These are phyloP conservation scores for Cyphomyrus discorhynchus DNA, from an alignment of 2,113 vertebrate species.

Conservation along the genomic window DNA sequence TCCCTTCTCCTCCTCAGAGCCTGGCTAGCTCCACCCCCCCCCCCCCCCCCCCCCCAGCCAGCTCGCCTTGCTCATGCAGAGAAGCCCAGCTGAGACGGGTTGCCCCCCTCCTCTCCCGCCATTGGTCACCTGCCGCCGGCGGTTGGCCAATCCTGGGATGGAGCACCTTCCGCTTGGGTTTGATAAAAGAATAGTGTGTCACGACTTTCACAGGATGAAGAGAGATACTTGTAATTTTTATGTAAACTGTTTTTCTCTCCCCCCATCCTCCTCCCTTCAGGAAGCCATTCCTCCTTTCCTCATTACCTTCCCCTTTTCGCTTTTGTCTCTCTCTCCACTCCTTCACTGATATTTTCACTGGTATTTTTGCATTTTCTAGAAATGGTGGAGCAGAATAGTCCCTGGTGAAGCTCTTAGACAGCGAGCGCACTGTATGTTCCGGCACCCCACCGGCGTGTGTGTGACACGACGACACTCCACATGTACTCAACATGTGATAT, in stretches of 20 bases:
- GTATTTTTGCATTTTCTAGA: not conserved
- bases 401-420: not conserved
- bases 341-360: not conserved
- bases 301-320: not conserved
- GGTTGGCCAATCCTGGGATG: conserved; percentile 9
- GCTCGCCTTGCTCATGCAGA: conserved; percentile 14
- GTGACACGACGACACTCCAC: not conserved
- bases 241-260: conserved; percentile 18
- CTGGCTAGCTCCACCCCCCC: not conserved
- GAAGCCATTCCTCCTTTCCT: not conserved
- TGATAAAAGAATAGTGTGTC: conserved; percentile 17
- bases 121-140: conserved; percentile 10
- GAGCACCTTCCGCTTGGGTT: conserved; percentile 16
- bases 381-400: not conserved
- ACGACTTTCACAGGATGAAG: conserved; percentile 14
- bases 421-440: not conserved
- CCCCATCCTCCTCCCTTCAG: not conserved
- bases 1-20: not conserved
- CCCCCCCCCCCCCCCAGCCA: not conserved
- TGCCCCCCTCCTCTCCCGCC: conserved; percentile 8
- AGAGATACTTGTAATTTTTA: conserved; percentile 16
- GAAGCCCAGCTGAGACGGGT: conserved; percentile 8
- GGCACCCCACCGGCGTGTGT: not conserved
- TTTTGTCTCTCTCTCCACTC: conserved; percentile 1
- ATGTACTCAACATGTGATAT: not conserved